Percentiles rank a stretch among this genome's conserved stretches.
Conservation (phyloP, 2,797 vertebrate genomes). For the Pangasius macronema region DNA sequence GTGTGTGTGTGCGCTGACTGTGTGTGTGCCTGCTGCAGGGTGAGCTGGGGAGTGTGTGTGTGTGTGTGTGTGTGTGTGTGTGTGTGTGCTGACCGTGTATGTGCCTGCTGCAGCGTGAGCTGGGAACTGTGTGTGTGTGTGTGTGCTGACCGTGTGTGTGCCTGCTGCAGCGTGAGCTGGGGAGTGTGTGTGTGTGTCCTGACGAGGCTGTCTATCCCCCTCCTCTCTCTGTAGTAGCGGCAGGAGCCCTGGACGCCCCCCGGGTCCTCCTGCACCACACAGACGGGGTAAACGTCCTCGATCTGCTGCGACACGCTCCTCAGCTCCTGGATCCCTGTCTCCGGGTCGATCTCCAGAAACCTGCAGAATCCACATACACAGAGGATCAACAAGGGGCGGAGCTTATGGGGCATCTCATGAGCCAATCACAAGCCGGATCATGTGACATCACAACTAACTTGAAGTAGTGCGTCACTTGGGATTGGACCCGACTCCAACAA, state of each 20-base stretch:
- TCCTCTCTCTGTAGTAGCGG: constrained; percentile 80
- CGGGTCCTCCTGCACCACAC: constrained; percentile 82
- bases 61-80: constrained; percentile 20
- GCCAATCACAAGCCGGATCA: neutral
- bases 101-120: constrained; percentile 74
- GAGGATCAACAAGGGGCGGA: neutral
- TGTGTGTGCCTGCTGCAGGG: constrained; percentile 75
- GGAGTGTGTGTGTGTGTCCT: constrained; percentile 74
- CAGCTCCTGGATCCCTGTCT: constrained; percentile 78
- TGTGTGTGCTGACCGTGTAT: constrained; percentile 74
- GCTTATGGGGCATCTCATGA: neutral
- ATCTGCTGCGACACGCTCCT: constrained; percentile 1
- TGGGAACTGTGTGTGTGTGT: constrained; percentile 56
- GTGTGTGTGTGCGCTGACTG: constrained; percentile 70
- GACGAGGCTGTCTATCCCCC: constrained; percentile 77
- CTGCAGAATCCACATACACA: constrained; percentile 53
- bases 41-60: constrained; percentile 62
- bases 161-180: too few species aligned
- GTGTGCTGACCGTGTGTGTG: too few species aligned
- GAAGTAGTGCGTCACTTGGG: too few species aligned
- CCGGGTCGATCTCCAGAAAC: constrained; percentile 75
- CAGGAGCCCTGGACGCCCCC: constrained; percentile 90
- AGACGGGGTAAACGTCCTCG: constrained; percentile 84
- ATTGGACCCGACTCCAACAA: too few species aligned
- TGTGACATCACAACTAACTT: neutral